These are phyloP conservation scores for Nomada lathburiana DNA, from an alignment of 2,888 invertebrate species.

Conservation along the genomic window DNA sequence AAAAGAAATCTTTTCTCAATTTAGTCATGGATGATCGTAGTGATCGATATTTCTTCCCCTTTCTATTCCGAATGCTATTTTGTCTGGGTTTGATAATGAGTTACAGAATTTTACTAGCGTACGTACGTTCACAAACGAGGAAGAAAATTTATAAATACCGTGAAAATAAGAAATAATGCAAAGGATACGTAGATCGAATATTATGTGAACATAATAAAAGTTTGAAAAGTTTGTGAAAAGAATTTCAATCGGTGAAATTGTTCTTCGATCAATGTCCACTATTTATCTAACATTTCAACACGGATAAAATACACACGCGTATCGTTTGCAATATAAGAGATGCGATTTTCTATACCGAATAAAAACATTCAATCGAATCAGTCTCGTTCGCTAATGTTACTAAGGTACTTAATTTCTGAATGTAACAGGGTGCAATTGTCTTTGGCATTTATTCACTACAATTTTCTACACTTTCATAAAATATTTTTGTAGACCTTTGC, in stretches of 20 bases:
- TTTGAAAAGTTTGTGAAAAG: background rate
- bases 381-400: constrained; percentile 30
- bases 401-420: constrained; percentile 53
- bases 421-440: constrained; percentile 51
- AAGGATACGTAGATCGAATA: background rate
- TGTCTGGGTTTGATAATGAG: constrained; percentile 9
- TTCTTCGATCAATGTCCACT: constrained; percentile 25
- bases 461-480: background rate
- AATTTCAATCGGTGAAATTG: constrained; percentile 1
- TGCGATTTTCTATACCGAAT: too few species aligned
- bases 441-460: constrained; percentile 21
- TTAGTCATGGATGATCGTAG: background rate
- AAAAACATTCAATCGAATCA: constrained; percentile 10
- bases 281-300: constrained; percentile 30
- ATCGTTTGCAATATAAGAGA: constrained; percentile 12
- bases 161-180: background rate
- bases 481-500: background rate
- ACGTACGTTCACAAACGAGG: constrained; percentile 42
- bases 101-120: constrained; percentile 66
- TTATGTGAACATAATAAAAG: background rate
- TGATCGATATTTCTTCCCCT: background rate
- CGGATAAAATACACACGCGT: constrained; percentile 5
- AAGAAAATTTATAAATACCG: background rate
- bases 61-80: constrained; percentile 39
- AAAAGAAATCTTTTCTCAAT: background rate